Evolutionary conservation across 2,797 vertebrate genomes (phyloP).

Genomic region (Coluber constrictor): DNA sequence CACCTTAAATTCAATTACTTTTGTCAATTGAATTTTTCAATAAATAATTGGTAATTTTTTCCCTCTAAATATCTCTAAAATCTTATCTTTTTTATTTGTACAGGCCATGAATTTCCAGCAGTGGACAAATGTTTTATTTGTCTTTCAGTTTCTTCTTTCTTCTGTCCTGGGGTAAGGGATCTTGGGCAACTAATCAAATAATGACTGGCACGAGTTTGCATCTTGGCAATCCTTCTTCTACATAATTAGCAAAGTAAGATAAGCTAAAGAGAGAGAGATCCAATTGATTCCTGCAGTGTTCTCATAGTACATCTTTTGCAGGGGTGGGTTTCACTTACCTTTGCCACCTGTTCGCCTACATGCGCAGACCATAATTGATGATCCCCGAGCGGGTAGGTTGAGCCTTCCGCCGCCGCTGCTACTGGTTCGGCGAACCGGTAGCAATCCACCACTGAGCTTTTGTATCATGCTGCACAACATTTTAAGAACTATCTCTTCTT

Average conservation of each 20-base stretch:
- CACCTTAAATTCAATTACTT: not conserved
- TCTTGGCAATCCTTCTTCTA: not conserved
- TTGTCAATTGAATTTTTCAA: not conserved
- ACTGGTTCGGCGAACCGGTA: too few species aligned
- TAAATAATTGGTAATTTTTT: not conserved
- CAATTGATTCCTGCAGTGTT: not conserved
- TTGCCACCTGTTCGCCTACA: too few species aligned
- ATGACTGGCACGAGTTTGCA: slow-evolving; percentile 23
- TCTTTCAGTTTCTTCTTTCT: slow-evolving; percentile 84
- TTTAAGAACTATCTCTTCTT: not conserved
- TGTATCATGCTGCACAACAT: not conserved
- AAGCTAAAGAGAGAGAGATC: not conserved
- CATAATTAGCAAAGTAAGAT: not conserved
- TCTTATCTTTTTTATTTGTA: slow-evolving; percentile 33
- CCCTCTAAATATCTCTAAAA: not conserved
- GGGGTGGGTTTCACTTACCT: too few species aligned
- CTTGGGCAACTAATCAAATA: not conserved
- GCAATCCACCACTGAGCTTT: not conserved
- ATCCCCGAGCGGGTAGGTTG: rapidly evolving
- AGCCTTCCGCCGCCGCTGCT: too few species aligned
- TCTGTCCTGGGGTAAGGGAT: slow-evolving; percentile 88
- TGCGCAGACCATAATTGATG: too few species aligned
- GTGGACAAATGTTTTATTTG: slow-evolving; percentile 80
- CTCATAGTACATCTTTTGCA: not conserved
- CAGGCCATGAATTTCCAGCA: slow-evolving; percentile 82